Conservation (phyloP, 2,888 invertebrate species). For the Thyatira batis region DNA sequence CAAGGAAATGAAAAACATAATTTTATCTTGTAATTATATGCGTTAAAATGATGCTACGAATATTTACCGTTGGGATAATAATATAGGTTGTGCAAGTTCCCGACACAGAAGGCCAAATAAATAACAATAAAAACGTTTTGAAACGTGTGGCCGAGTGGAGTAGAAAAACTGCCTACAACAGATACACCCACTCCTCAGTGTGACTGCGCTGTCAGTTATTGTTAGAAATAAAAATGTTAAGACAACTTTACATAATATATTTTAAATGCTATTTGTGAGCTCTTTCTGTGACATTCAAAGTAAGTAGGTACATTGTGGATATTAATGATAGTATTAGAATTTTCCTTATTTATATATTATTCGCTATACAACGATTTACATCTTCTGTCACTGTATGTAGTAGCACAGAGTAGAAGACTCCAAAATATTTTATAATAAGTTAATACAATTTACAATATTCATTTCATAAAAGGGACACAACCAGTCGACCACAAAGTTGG, state of each 20-base stretch:
- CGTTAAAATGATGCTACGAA: background rate
- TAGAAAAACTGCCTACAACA: slow-evolving; percentile 62
- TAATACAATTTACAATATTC: background rate
- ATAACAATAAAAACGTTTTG: slow-evolving; percentile 40
- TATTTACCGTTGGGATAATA: background rate
- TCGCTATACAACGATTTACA: too few species aligned
- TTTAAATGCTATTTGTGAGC: slow-evolving; percentile 15
- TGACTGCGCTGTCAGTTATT: slow-evolving; percentile 61
- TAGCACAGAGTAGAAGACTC: too few species aligned
- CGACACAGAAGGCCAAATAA: slow-evolving; percentile 5
- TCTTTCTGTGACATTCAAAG: slow-evolving; percentile 5
- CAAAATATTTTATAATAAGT: background rate
- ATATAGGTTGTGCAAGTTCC: background rate
- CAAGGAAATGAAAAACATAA: too few species aligned
- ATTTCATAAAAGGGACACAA: background rate
- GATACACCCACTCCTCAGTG: slow-evolving; percentile 57
- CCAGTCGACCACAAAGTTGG: background rate
- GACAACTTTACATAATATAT: slow-evolving; percentile 35
- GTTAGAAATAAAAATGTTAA: slow-evolving; percentile 53
- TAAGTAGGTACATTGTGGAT: too few species aligned
- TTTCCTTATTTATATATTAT: too few species aligned
- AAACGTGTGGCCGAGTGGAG: slow-evolving; percentile 48
- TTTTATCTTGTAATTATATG: background rate
- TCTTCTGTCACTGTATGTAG: too few species aligned
- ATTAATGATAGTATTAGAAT: too few species aligned